Evolutionary conservation across 2,888 invertebrate species (phyloP), one percentile per base, ranked within the genome.

Genomic region (Eristalis tenax): DNA sequence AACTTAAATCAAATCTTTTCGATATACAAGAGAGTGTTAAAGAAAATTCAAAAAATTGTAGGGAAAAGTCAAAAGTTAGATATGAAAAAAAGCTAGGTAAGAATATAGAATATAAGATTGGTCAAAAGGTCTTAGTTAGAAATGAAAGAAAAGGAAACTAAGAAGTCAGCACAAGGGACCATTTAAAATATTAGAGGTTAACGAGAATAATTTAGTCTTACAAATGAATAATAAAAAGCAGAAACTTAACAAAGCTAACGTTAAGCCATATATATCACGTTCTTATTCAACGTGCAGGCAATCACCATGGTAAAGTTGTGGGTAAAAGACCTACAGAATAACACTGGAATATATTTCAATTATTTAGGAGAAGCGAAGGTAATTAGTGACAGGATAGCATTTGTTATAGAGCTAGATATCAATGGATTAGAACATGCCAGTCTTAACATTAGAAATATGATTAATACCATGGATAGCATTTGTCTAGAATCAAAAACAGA

Each of bases 51-150:
- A 68, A 26, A 23, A 23, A 43, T 5, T 50, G 50, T 26, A 43
- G 32, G 50, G n/a, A 56, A 50, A 68, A 68, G 26, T 22, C 61
- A 13, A 56, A 68, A 32, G 11, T 43, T 13, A 68, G 68, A 26
- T 68, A 68, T 43, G 56, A 56, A 13, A 68, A 50, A 43, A 68
- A 50, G 26, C 1, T 38, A 38, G 38, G 38, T 2, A 38, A 38
- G 11, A 8, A 8, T 13, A 38, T 38, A 38, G 4, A 38, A 38
- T 38, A 38, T 38, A 38, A 38, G 11, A 1, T 38, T 11, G 38
- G 38, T 4, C 38, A 38, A 38, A 38, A 38, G 38, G 38, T 38
- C 8, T 6, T 38, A 10, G 38, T 38, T 11, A 38, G 11, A 38
- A 38, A 38, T 10, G 38, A 38, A 38, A 38, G 38, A 38, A 4